A percentile compares a stretch with the other conserved stretches of the same genome.
Conservation (phyloP, 2,888 invertebrate species). For the Mechanitis mazaeus region DNA sequence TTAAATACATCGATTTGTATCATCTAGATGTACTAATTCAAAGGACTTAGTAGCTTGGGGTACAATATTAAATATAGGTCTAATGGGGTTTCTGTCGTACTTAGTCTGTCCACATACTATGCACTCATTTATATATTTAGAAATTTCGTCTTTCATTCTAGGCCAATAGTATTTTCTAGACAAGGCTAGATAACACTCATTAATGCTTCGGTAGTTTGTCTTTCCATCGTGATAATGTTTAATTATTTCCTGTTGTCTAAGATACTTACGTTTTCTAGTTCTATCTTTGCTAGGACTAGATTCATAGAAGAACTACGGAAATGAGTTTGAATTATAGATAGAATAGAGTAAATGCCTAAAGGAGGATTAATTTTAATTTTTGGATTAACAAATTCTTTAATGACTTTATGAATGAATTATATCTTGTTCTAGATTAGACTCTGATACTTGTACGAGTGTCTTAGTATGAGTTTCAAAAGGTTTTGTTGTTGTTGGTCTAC, state of each 20-base stretch:
- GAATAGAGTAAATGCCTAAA: too few relatives aligned
- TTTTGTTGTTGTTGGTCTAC: too few relatives aligned
- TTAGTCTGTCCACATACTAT: constrained; percentile 28
- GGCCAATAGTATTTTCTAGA: constrained; percentile 12
- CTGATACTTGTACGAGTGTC: too few relatives aligned
- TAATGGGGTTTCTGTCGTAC: constrained; percentile 30
- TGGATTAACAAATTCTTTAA: neutral
- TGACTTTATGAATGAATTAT: neutral
- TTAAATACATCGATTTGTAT: too few relatives aligned
- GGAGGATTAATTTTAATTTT: too few relatives aligned
- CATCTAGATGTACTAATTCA: constrained; percentile 24
- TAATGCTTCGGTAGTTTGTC: constrained; percentile 33
- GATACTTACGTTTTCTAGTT: constrained; percentile 30
- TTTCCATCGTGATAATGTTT: constrained; percentile 33
- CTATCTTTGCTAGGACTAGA: constrained; percentile 8
- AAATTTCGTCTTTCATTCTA: constrained; percentile 12
- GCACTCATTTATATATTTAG: constrained; percentile 15
- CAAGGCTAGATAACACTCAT: constrained; percentile 29
- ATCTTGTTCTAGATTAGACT: too few relatives aligned
- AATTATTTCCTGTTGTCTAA: constrained; percentile 32
- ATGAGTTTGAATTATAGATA: too few relatives aligned
- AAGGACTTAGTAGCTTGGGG: constrained; percentile 26
- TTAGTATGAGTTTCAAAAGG: too few relatives aligned
- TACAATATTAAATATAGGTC: constrained; percentile 24
- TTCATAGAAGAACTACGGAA: too few relatives aligned